Conservation (phyloP, 2,888 invertebrate species). For the Acrocyrtus sp. region DNA sequence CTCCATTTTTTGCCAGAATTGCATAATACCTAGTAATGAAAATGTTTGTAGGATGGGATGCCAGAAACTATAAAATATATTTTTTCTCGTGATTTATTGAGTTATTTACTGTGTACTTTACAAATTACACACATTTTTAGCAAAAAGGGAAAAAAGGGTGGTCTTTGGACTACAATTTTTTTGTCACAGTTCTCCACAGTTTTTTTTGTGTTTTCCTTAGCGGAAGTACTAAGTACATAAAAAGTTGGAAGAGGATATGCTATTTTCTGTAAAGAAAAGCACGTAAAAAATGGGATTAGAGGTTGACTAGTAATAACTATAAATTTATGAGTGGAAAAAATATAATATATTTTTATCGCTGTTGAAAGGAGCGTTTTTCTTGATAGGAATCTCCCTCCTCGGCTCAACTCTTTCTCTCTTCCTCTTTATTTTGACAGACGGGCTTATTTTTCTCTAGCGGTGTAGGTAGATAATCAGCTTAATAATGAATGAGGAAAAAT, state of each 20-base stretch:
- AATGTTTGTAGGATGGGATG: not conserved
- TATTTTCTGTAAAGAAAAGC: not conserved
- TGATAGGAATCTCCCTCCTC: not conserved
- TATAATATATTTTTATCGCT: not conserved
- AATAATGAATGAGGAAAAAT: not conserved
- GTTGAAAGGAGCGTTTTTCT: not conserved
- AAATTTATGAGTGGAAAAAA: not conserved
- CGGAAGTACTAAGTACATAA: not conserved
- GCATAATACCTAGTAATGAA: not conserved
- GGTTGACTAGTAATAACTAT: not conserved
- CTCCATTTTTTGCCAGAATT: slow-evolving; percentile 10
- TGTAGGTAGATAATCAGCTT: not conserved
- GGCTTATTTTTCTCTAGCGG: not conserved
- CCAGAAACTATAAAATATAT: not conserved
- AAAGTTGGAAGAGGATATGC: not conserved
- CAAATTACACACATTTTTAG: not conserved
- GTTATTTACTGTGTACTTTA: not conserved
- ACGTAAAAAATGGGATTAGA: slow-evolving; percentile 2
- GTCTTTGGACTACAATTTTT: not conserved
- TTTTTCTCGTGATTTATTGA: slow-evolving; percentile 16
- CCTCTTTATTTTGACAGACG: no score
- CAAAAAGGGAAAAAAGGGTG: not conserved
- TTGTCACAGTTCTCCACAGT: not conserved
- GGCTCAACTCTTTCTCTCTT: no score
- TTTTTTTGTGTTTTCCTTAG: not conserved